These are phyloP conservation scores for Gastracanthus pulcherrimus DNA, from an alignment of 2,888 invertebrate species.

Conservation along the genomic window DNA sequence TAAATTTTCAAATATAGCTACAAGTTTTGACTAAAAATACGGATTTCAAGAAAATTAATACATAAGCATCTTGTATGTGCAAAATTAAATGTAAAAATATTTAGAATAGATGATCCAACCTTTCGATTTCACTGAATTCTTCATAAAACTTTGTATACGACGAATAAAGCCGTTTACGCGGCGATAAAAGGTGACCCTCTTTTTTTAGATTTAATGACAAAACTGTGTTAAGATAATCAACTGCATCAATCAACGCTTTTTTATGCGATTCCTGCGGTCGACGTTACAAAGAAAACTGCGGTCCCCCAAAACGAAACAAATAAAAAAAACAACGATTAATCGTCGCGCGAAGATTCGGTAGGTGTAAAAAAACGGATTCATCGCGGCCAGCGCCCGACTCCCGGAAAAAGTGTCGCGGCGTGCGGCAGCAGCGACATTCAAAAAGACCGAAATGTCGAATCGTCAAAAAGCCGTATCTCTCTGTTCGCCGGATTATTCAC, in stretches of 20 bases:
- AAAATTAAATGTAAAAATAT: background rate
- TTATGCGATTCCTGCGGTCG: conserved; percentile 33
- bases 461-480: conserved; percentile 51
- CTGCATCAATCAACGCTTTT: conserved; percentile 52
- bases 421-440: conserved; percentile 22
- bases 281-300: conserved; percentile 47
- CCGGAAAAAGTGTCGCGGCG: conserved; percentile 32
- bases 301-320: background rate
- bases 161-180: conserved; percentile 44
- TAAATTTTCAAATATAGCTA: too few relatives aligned
- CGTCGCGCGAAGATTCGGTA: conserved; percentile 33
- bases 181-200: conserved; percentile 20
- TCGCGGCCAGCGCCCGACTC: background rate
- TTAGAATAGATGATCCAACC: background rate
- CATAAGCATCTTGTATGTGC: background rate
- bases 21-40: too few relatives aligned
- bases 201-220: conserved; percentile 53
- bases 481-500: conserved; percentile 40
- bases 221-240: conserved; percentile 57
- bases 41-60: too few relatives aligned
- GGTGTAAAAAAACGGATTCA: conserved; percentile 17
- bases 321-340: conserved; percentile 25
- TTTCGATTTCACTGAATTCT: conserved; percentile 22
- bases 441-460: conserved; percentile 26
- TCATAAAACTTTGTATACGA: conserved; percentile 7